Evolutionary conservation across 2,888 invertebrate species (phyloP).

Genomic region (Melanostoma scalare): DNA sequence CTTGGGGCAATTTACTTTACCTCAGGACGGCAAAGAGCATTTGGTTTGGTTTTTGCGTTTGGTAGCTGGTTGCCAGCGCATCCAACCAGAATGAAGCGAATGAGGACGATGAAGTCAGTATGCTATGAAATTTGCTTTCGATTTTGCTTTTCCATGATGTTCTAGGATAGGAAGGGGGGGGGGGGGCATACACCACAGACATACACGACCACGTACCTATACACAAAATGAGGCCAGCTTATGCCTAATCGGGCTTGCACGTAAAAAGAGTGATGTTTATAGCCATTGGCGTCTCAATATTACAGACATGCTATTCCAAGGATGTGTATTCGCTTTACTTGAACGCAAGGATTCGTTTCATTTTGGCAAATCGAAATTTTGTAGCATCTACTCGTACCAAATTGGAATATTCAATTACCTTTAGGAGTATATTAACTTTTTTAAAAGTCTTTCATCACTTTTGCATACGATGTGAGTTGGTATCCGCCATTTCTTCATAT

Average conservation of each 20-base stretch:
- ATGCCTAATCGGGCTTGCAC: not conserved
- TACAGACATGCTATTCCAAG: constrained; percentile 4
- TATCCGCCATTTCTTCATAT: too few relatives aligned
- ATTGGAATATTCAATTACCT: constrained; percentile 58
- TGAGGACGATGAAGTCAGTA: not conserved
- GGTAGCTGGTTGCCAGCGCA: not conserved
- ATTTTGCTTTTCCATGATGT: not conserved
- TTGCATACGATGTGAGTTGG: too few relatives aligned
- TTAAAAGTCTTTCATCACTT: too few relatives aligned
- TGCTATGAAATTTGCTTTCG: not conserved
- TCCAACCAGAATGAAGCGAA: not conserved
- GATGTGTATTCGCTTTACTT: constrained; percentile 28
- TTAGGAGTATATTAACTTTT: not conserved
- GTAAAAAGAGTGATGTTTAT: constrained; percentile 18
- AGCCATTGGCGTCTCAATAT: constrained; percentile 34
- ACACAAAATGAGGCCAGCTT: too few relatives aligned
- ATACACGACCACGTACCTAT: too few relatives aligned
- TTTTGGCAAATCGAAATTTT: constrained; percentile 46
- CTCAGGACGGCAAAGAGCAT: constrained; percentile 44
- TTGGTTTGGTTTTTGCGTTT: not conserved
- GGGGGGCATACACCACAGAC: too few relatives aligned
- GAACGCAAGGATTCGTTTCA: constrained; percentile 20
- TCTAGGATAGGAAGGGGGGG: too few relatives aligned
- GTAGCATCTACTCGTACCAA: constrained; percentile 29
- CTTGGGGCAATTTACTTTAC: constrained; percentile 69